phyloP scores from a whole-genome alignment of 2,888 invertebrate species.

The Elegia similella region DNA sequence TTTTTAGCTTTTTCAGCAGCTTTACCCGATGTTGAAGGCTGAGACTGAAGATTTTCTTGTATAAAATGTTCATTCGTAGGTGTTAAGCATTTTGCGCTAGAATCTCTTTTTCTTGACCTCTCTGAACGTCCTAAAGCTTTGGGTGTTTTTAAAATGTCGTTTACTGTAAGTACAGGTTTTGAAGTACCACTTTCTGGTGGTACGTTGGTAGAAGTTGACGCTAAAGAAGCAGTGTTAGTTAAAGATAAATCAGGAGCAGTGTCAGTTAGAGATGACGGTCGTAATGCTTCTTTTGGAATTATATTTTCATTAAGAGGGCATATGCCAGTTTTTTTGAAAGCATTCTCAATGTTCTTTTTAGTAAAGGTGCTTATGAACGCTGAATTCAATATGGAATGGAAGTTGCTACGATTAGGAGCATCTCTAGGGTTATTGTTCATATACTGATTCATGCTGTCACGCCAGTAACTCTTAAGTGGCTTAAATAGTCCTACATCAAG shows the following conservation, averaged over 20 bases:
- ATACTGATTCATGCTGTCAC: conserved; percentile 1
- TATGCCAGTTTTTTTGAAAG: background rate
- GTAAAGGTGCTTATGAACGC: background rate
- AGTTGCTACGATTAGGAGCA: conserved; percentile 1
- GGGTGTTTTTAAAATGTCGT: too few species aligned
- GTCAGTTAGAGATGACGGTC: background rate
- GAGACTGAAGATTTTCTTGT: too few species aligned
- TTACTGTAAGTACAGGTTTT: too few species aligned
- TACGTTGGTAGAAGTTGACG: too few species aligned
- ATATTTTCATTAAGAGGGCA: background rate
- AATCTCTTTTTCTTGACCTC: too few species aligned
- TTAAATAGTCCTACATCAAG: background rate
- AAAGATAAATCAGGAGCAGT: background rate
- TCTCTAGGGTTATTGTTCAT: conserved; percentile 1
- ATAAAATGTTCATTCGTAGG: too few species aligned
- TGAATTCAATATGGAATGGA: background rate
- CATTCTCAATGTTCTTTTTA: background rate
- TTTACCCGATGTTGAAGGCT: too few species aligned
- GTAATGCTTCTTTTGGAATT: background rate
- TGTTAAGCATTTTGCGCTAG: too few species aligned
- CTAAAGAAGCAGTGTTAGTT: background rate
- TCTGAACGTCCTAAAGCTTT: too few species aligned
- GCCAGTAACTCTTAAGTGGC: background rate
- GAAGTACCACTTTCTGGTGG: too few species aligned
- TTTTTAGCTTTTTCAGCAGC: too few species aligned